These are phyloP conservation scores for Diacarnus erythraeanus DNA, from an alignment of 37 sponge, comb jelly and placozoan genomes.

Conservation along the genomic window DNA sequence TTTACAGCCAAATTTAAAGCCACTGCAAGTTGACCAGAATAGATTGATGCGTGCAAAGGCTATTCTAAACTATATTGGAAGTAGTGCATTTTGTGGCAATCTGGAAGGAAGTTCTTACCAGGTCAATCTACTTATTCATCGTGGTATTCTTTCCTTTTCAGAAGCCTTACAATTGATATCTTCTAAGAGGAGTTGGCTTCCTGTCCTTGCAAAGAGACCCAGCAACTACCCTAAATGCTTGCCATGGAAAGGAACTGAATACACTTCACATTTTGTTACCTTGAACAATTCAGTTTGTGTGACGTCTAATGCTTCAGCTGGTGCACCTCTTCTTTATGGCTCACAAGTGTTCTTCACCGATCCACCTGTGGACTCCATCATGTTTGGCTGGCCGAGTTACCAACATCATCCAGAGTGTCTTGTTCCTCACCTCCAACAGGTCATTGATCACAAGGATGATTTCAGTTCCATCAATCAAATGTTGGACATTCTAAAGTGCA, in stretches of 20 bases:
- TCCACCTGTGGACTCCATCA: background rate
- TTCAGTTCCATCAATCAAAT: background rate
- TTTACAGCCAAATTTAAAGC: background rate
- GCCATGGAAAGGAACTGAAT: constrained; percentile 47
- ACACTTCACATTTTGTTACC: constrained; percentile 26
- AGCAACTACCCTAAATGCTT: constrained; percentile 28
- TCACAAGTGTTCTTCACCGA: constrained; percentile 40
- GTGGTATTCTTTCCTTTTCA: constrained; percentile 4
- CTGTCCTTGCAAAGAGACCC: constrained; percentile 24
- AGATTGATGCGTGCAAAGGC: constrained; percentile 43
- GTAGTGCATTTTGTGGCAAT: background rate
- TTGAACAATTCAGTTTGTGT: background rate
- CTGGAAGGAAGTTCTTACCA: background rate
- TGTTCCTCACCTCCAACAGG: constrained; percentile 16
- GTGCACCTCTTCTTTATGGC: constrained; percentile 17
- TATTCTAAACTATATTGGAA: constrained; percentile 8
- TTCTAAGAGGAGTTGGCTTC: constrained; percentile 32
- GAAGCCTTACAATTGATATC: constrained; percentile 7
- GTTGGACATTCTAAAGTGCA: background rate
- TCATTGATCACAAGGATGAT: constrained; percentile 10
- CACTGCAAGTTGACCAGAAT: too few relatives aligned
- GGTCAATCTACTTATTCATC: background rate
- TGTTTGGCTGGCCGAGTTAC: background rate
- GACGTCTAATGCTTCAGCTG: background rate
- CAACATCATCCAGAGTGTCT: background rate